Percentiles rank a stretch among this genome's conserved stretches.
phyloP scores from a whole-genome alignment of 2,888 invertebrate genomes.

The Sesia bembeciformis region DNA sequence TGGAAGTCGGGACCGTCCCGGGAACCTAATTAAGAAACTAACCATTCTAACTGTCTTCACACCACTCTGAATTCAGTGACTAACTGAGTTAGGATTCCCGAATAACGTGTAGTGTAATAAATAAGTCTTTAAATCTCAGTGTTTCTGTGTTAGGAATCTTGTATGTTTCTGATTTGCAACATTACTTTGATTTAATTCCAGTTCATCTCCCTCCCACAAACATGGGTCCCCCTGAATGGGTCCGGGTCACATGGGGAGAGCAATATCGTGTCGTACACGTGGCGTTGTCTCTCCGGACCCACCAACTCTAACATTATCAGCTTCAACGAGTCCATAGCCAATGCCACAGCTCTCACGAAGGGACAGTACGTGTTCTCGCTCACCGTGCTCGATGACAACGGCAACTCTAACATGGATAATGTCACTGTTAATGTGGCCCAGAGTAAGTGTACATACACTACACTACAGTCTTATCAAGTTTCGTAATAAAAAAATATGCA shows the following conservation, averaged over 20 bases:
- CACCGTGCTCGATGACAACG: conserved; percentile 88
- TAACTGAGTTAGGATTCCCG: no score
- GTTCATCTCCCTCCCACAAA: conserved; percentile 89
- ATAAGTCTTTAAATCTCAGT: no score
- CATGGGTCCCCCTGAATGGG: conserved; percentile 86
- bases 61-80: no score
- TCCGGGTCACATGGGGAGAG: conserved; percentile 88
- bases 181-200: conserved; percentile 26
- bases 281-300: conserved; percentile 86
- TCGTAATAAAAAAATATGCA: no score
- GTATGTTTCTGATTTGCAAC: no score
- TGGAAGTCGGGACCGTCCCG: no score
- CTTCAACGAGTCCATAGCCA: conserved; percentile 79
- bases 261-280: conserved; percentile 85
- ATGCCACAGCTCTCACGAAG: conserved; percentile 86
- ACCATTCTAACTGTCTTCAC: no score
- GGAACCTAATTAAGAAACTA: no score
- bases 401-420: conserved; percentile 83
- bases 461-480: neutral
- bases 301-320: conserved; percentile 70
- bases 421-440: conserved; percentile 87
- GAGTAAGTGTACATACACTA: conserved; percentile 73
- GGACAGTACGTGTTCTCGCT: conserved; percentile 88
- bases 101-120: no score
- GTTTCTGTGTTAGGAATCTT: no score